These are phyloP conservation scores for Heliconius himera DNA, from an alignment of 1,140 invertebrate species.

Conservation along the genomic window DNA sequence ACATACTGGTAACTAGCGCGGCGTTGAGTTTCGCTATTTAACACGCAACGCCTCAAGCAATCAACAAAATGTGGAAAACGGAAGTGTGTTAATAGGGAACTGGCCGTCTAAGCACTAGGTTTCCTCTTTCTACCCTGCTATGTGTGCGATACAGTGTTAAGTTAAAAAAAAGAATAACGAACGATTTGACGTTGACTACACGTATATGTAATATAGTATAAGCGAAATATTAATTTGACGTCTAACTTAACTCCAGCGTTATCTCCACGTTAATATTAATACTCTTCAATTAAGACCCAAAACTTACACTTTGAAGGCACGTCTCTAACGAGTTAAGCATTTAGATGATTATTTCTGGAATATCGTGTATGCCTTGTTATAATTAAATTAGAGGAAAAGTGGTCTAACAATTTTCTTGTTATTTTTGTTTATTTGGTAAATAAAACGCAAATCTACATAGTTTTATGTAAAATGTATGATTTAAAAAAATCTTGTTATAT, in stretches of 20 bases:
- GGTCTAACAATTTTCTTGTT: not conserved
- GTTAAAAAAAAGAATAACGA: not conserved
- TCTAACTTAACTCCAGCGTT: not conserved
- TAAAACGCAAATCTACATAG: too few relatives aligned
- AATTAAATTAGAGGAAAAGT: not conserved
- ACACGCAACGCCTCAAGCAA: too few relatives aligned
- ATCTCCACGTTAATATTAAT: conserved; percentile 6
- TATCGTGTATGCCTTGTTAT: not conserved
- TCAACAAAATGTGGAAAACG: too few relatives aligned
- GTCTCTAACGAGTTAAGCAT: conserved; percentile 1
- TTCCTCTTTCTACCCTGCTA: too few relatives aligned
- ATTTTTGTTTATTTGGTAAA: not conserved
- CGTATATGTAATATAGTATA: not conserved
- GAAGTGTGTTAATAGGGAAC: too few relatives aligned
- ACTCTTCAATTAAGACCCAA: not conserved
- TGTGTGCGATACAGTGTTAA: too few relatives aligned
- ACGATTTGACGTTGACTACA: not conserved
- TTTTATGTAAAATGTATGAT: too few relatives aligned
- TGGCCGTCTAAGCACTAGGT: too few relatives aligned
- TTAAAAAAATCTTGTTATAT: too few relatives aligned
- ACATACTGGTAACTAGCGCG: too few relatives aligned
- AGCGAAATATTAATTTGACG: not conserved
- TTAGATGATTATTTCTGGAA: not conserved
- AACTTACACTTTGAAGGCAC: not conserved
- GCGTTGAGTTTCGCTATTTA: too few relatives aligned